phyloP scores from a whole-genome alignment of 2,888 invertebrate species.

The Ennomos erosarius region DNA sequence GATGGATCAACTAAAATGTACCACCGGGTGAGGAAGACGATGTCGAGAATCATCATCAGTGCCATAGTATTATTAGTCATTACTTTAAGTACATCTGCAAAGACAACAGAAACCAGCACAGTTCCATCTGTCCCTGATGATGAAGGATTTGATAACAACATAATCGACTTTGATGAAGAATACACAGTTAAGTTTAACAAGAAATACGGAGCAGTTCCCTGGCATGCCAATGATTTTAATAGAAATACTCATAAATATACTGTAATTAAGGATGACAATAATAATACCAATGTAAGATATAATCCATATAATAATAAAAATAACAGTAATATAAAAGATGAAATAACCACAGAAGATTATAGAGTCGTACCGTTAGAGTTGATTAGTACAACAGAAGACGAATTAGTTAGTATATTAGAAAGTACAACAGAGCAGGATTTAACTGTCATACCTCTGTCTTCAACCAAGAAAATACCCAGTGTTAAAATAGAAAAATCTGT shows the following conservation, averaged over 20 bases:
- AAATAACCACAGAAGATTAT: conserved; percentile 61
- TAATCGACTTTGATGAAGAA: conserved; percentile 76
- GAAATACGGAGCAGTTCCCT: conserved; percentile 63
- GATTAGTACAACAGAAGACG: conserved; percentile 71
- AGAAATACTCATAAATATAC: conserved; percentile 72
- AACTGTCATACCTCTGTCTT: conserved; percentile 72
- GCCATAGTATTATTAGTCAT: conserved; percentile 62
- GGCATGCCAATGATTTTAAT: conserved; percentile 61
- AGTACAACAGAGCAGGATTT: conserved; percentile 70
- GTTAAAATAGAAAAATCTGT: conserved; percentile 64
- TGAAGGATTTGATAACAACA: conserved; percentile 67
- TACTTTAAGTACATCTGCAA: conserved; percentile 48
- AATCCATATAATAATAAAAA: conserved; percentile 38
- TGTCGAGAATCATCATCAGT: conserved; percentile 58
- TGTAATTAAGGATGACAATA: conserved; percentile 54
- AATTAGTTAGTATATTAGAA: conserved; percentile 59
- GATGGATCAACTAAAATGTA: conserved; percentile 59
- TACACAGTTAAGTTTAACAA: conserved; percentile 68
- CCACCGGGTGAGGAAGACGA: conserved; percentile 71
- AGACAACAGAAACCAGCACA: conserved; percentile 55
- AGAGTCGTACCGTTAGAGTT: conserved; percentile 77
- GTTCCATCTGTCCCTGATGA: conserved; percentile 46
- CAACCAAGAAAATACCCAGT: conserved; percentile 56
- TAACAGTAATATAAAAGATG: conserved; percentile 43
- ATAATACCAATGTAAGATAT: conserved; percentile 20